These are phyloP conservation scores for Episyrphus balteatus DNA, from an alignment of 1,140 invertebrate genomes.

Conservation along the genomic window DNA sequence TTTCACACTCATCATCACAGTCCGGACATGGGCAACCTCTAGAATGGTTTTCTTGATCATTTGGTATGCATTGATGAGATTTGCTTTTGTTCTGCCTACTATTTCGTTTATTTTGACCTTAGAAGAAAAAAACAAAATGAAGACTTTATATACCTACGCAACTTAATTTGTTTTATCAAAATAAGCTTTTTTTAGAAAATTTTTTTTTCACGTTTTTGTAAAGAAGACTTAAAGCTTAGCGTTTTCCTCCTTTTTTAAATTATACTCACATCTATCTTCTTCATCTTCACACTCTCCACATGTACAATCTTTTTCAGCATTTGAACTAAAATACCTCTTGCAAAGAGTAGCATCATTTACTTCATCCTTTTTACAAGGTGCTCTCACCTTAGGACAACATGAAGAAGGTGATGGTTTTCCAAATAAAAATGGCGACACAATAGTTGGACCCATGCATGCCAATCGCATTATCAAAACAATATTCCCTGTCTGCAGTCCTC, in stretches of 20 bases:
- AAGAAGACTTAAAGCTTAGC: not conserved
- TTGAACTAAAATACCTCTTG: constrained; percentile 25
- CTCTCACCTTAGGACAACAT: constrained; percentile 2
- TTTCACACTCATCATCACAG: no score
- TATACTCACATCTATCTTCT: constrained; percentile 21
- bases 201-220: not conserved
- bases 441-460: constrained; percentile 26
- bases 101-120: not conserved
- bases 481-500: constrained; percentile 30
- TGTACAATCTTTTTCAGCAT: constrained; percentile 26
- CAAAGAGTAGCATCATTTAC: constrained; percentile 6
- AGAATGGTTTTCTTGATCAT: no score
- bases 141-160: no score
- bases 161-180: no score
- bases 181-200: no score
- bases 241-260: no score
- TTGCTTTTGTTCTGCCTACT: not conserved
- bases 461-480: constrained; percentile 26
- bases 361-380: constrained; percentile 10
- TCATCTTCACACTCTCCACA: constrained; percentile 25
- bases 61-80: no score
- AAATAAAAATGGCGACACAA: constrained; percentile 24
- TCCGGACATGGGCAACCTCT: no score
- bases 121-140: not conserved
- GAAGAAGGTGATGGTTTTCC: not conserved